These are phyloP conservation scores for Rhinophrynus dorsalis DNA, from an alignment of 2,797 vertebrate species.

Conservation along the genomic window DNA sequence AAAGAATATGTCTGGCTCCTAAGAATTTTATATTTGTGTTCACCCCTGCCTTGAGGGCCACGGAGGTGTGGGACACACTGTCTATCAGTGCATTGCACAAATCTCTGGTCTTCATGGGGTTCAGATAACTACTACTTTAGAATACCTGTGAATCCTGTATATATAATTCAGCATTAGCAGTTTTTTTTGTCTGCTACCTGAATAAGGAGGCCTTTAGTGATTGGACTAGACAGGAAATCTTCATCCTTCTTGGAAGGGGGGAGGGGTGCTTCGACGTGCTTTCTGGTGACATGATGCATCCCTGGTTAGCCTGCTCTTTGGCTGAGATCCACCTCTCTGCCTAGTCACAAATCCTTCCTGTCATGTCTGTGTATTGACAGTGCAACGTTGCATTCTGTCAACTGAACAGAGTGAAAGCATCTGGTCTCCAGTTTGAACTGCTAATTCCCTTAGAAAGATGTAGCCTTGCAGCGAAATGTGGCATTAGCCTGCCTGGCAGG, in stretches of 20 bases:
- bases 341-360: conserved; percentile 27
- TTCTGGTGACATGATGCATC: conserved; percentile 7
- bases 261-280: background rate
- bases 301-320: conserved; percentile 25
- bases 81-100: no score
- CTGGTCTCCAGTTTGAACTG: conserved; percentile 34
- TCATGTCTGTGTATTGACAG: conserved; percentile 41
- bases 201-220: background rate
- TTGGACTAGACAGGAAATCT: background rate
- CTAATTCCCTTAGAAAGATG: conserved; percentile 39
- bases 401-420: conserved; percentile 21
- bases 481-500: conserved; percentile 28
- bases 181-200: no score
- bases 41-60: no score
- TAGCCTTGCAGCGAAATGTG: conserved; percentile 40
- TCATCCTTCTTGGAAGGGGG: background rate
- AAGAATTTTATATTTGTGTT: no score
- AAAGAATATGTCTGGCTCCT: no score
- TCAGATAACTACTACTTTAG: no score
- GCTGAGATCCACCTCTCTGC: conserved; percentile 20
- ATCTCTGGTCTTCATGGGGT: no score
- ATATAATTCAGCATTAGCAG: no score
- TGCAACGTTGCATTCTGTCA: conserved; percentile 32
- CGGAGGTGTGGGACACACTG: no score
- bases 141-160: no score